Evolutionary conservation across 2,797 vertebrate species (phyloP).

Genomic region (Danio kyathit): DNA sequence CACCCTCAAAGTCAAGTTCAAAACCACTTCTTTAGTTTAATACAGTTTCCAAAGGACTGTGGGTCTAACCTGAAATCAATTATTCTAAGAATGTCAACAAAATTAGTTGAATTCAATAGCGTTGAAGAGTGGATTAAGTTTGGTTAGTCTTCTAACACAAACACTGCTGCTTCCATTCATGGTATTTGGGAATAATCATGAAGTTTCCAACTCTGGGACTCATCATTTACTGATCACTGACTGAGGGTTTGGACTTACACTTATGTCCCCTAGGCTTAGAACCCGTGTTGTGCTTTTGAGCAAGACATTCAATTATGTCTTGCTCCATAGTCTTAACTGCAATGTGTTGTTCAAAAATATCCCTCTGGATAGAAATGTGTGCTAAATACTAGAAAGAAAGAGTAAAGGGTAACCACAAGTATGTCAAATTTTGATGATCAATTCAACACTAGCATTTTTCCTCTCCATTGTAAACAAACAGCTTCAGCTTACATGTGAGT

Average conservation of each 20-base stretch:
- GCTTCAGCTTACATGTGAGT: too few species aligned
- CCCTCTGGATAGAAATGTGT: not conserved
- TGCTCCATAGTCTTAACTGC: not conserved
- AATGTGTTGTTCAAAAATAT: not conserved
- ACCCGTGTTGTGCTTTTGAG: not conserved
- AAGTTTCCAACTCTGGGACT: not conserved
- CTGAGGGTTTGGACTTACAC: not conserved
- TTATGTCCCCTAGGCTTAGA: not conserved
- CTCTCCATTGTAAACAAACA: too few species aligned
- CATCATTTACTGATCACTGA: not conserved
- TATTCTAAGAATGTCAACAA: not conserved
- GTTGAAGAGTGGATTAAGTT: not conserved
- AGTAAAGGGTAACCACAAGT: not conserved
- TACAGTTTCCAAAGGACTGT: not conserved
- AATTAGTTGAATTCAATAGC: not conserved
- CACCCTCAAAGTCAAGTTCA: not conserved
- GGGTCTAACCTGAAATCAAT: not conserved
- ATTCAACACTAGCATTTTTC: too few species aligned
- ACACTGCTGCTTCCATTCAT: not conserved
- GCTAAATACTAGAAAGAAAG: slow-evolving; percentile 3
- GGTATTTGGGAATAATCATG: not conserved
- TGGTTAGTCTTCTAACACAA: not conserved
- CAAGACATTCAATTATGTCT: not conserved
- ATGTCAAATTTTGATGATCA: too few species aligned
- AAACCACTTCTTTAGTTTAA: not conserved